Base-by-base conservation (phyloP, 2,113 vertebrate species). In the Saimiri boliviensis region DNA sequence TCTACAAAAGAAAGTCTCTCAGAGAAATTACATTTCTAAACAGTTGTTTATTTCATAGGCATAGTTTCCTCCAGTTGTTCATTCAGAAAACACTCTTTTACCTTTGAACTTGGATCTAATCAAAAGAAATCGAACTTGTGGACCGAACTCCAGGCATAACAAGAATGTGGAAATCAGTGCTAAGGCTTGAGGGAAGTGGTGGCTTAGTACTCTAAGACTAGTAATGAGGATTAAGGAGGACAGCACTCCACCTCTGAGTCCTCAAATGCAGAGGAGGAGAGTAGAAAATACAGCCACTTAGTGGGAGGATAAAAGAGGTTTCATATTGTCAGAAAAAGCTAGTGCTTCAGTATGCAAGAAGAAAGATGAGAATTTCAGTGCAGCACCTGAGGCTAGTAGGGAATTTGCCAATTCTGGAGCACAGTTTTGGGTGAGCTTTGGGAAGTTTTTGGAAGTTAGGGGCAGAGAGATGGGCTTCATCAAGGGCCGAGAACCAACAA, bases 1-100 rank as follows among this genome's bases (percentile, higher is more conserved):
- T 56, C 27, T 91, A 17, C 49, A n/a, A 88, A 91, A 86, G 87
- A 91, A 92, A 95, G 77, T 93, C n/a, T 92, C 70, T 63, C 54
- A 23, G 30, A 71, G 27, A 90, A 92, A 85, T 37, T 74, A 32
- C 45, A 45, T 79, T 90, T 92, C 35, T 73, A 84, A 93, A 70
- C 49, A 17, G 54, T 56, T 70, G 16, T 56, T 93, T 70, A 0
- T 87, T 96, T 89, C 70, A n/a, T 58, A 54, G 37, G 17, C 52
- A 42, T 42, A 92, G 32, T 87, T 86, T 25, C 27, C 37, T 74
- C 35, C 60, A 58, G 60, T 77, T 96, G 27, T 81, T 85, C 58
- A 76, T 74, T 81, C 88, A 23, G 71, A 96, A 96, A 77, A 90
- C 0, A 6, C 14, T 88, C 16, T 92, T 92, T 74, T 85, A 42